phyloP scores from a whole-genome alignment of 2,113 vertebrate species.

The Lanius collurio region DNA sequence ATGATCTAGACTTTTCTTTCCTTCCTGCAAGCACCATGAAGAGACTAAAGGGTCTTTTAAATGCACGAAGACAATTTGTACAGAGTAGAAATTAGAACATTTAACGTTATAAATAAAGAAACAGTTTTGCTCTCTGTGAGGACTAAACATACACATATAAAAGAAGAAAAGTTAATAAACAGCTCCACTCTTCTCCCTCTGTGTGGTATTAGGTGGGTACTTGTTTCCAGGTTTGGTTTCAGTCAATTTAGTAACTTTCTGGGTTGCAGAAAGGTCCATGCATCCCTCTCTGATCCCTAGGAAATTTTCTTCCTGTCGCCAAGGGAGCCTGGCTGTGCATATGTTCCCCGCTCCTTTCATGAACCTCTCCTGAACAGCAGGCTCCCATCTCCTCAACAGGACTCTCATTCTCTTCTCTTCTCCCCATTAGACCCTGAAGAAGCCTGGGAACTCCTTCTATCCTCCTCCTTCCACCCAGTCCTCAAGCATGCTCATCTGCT shows the following conservation, averaged over 20 bases:
- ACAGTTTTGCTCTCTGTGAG: neutral
- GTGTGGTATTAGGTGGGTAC: neutral
- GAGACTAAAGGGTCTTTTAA: neutral
- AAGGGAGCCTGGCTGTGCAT: neutral
- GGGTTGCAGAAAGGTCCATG: neutral
- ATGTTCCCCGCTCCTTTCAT: neutral
- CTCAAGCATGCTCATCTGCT: slow-evolving; percentile 58
- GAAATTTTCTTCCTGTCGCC: neutral
- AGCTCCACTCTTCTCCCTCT: neutral
- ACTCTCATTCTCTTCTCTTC: neutral
- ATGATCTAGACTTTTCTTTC: neutral
- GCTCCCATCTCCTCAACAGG: slow-evolving; percentile 23
- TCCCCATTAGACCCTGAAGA: neutral
- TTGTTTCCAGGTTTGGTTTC: slow-evolving; percentile 8
- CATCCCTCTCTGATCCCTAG: neutral
- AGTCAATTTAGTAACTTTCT: neutral
- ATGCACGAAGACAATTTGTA: neutral
- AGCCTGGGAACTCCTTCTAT: neutral
- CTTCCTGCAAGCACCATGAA: neutral
- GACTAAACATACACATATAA: neutral
- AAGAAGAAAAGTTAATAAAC: neutral
- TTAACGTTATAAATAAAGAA: neutral
- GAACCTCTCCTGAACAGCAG: slow-evolving; percentile 38
- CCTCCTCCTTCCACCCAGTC: slow-evolving; percentile 26
- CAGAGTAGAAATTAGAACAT: neutral